phyloP scores from a whole-genome alignment of 2,797 vertebrate species.

The Tympanoctomys barrerae region DNA sequence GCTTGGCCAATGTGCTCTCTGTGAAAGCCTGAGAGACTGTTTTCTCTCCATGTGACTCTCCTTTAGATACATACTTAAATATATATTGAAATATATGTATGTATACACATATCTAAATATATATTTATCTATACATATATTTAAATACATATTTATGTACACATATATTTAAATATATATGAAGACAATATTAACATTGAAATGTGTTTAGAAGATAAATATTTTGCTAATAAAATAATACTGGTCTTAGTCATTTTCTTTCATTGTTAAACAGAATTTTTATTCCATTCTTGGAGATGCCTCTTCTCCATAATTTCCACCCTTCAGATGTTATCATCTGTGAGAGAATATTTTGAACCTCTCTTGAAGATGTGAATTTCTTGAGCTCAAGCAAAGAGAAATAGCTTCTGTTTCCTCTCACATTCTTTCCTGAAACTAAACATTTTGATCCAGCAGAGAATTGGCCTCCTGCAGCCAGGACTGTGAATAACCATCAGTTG shows the following conservation, averaged over 20 bases:
- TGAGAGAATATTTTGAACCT: slow-evolving; percentile 38
- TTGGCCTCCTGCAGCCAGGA: slow-evolving; percentile 61
- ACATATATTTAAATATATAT: background rate
- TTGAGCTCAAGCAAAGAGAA: slow-evolving; percentile 48
- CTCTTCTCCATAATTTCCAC: background rate
- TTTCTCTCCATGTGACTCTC: no score
- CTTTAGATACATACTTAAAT: no score
- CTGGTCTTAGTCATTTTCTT: background rate
- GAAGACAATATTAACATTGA: slow-evolving; percentile 40
- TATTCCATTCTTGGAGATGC: background rate
- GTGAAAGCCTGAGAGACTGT: no score
- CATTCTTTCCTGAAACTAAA: slow-evolving; percentile 64
- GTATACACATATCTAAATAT: no score
- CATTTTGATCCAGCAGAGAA: slow-evolving; percentile 66
- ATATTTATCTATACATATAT: no score
- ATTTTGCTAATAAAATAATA: slow-evolving; percentile 35
- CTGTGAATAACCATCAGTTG: slow-evolving; percentile 55
- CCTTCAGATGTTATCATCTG: slow-evolving; percentile 12
- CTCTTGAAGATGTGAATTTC: slow-evolving; percentile 51
- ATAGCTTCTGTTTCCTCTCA: slow-evolving; percentile 66
- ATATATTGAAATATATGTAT: no score
- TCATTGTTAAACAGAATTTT: background rate
- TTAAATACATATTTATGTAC: no score
- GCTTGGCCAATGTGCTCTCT: no score
- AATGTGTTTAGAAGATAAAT: background rate